Evolutionary conservation across 2,888 invertebrate species (phyloP), one percentile per base, ranked within the genome.

Genomic region (Ephialtes manifestator): DNA sequence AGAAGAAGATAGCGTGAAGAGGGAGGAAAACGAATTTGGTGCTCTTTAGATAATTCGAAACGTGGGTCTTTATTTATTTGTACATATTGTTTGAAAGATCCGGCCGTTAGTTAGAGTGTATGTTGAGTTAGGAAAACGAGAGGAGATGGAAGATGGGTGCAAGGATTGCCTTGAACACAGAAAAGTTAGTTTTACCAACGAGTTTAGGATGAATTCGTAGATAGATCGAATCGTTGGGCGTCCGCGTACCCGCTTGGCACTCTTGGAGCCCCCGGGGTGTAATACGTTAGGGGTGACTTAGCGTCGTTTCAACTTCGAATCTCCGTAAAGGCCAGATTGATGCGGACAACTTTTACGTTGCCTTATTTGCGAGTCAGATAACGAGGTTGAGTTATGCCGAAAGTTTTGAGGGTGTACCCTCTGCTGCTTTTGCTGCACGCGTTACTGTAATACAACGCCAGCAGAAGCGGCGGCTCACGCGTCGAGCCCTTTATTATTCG

Each of bases 341-440:
- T 94, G 94, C 93, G 93, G 90, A 92, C 91, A 94, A 94, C 93
- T 94, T 94, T 94, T 93, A 89, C 92, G 91, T 91, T 90, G 92
- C 93, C 93, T 94, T 94, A 94, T 94, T 94, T 94, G 94, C 93
- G 94, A 94, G 94, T 94, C 94, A 94, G 94, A 94, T 94, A 94
- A 94, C 94, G 93, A 94, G 93, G 89, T 91, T 94, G 94, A 94
- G 94, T 94, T 94, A 94, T 94, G 92, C 89, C 90, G 71, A 91
- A 94, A 94, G 92, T 94, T 94, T 93, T 90, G 85, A 84, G 85
- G 76, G 53, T 76, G 58, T 85, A 75, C 74, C 55, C 43, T 76
- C 53, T 63, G 63, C 63, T 76, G 63, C 65, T 58, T 51, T 67
- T 51, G 48, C 65, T 82, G 74, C 74, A 83, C 77, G 48, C 65